Evolutionary conservation across 2,888 invertebrate genomes (phyloP), one percentile per base, ranked within the genome.

Genomic region (Euplexia lucipara): DNA sequence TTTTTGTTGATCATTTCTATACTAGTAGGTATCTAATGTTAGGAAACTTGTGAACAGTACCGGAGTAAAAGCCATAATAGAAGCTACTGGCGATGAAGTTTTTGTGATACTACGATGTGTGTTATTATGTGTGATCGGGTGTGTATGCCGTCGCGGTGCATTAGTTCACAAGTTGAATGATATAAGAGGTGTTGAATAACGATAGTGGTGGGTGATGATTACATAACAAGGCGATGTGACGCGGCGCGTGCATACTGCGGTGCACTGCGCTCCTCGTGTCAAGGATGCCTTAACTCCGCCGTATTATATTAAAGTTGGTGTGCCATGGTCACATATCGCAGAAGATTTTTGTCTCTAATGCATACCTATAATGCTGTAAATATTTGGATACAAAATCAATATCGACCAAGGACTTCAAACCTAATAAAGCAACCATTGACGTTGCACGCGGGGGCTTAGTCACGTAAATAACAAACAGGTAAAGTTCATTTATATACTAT

Each of bases 251-350:
- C 83, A 83, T 80, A 75, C 77, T 82, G 85, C 83, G 78, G 79
- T 83, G 80, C 82, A 81, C 73, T 69, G 78, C 69, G 76, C 75
- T 83, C 77, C 82, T 79, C 88, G 86, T 92, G 94, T 94, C 94
- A 94, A 94, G 94, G 94, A 94, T 93, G 89, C 85, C 83, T 84
- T 83, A 84, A 83, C 88, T 86, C 82, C 84, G 82, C 78, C 83
- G 83, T 87, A 85, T 87, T 88, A 86, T 85, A 89, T 90, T 84
- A 84, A 84, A 86, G 86, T 84, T 86, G 86, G 88, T 88, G 88
- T 91, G 90, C 88, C 91, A 91, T 88, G 90, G 89, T 83, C 90
- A 84, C 69, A 81, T 83, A 87, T 83, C 70, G 75, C 35, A 42
- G 51, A 42, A 66, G 47, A 71, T 16, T 47, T 34, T 42, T 34